Evolutionary conservation across 2,888 invertebrate species (phyloP).

Genomic region (Drosophila kuntzei): DNA sequence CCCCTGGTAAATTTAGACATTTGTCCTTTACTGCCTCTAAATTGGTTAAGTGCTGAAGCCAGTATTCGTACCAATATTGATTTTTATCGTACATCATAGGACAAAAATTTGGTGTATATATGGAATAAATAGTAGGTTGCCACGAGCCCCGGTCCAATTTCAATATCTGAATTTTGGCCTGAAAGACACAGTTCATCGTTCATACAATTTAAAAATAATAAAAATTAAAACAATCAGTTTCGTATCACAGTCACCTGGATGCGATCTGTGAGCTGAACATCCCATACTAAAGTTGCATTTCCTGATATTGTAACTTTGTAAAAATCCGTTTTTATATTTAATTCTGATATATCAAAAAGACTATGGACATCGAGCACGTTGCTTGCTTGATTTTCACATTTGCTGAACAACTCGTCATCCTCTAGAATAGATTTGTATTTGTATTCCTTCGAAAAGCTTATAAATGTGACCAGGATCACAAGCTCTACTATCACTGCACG

Average conservation of each 20-base stretch:
- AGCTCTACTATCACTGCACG: not conserved
- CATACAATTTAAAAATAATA: too few species aligned
- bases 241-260: conserved; percentile 9
- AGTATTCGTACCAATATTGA: conserved; percentile 28
- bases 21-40: conserved; percentile 3
- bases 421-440: not conserved
- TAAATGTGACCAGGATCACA: not conserved
- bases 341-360: not conserved
- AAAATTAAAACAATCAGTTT: not conserved
- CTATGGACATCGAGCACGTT: not conserved
- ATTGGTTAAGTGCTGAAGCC: conserved; percentile 14
- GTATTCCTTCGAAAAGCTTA: not conserved
- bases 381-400: not conserved
- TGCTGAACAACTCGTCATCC: conserved; percentile 2
- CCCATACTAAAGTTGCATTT: not conserved
- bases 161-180: not conserved
- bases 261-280: not conserved
- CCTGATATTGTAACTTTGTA: not conserved
- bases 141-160: conserved; percentile 19
- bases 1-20: conserved; percentile 33
- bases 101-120: not conserved
- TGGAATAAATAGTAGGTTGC: conserved; percentile 8
- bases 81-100: conserved; percentile 2
- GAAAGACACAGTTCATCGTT: not conserved
- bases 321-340: too few species aligned